Evolutionary conservation across 1,140 invertebrate genomes (phyloP), one percentile per base, ranked within the genome.

Genomic region (Trachymyrmex septentrionalis): DNA sequence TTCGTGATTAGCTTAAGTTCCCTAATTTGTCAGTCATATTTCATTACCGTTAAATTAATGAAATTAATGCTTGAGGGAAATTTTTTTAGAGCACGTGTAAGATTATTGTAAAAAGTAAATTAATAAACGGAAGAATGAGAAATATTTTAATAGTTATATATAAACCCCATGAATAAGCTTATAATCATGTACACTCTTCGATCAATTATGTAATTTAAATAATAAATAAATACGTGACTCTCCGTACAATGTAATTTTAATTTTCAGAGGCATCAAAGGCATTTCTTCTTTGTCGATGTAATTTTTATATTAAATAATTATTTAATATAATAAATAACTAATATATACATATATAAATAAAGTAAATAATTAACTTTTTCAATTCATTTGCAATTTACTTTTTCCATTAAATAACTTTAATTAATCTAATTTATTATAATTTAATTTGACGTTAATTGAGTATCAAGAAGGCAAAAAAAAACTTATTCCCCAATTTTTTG

Each of bases 101-200:
- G 69, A 72, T 72, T 53, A 72, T 4, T n/a, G n/a, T 48, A 27
- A 73, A 38, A 73, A 73, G 6, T 73, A 21, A 72, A 72, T 72
- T 12, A 55, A 72, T 21, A 19, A 21, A 34, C 38, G 19, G 3
- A 5, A 30, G 16, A 10, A 30, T 3, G 5, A 21, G 9, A 12
- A 73, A 38, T 38, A 21, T 38, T 24, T 24, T 57, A 6, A 57
- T 34, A 55, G n/a, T 34, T 57, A 6, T 73, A 38, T 38, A 55
- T 16, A 50, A 16, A 16, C 2, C 12, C 44, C 16, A 50, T 44
- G 9, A 27, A 71, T 72, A 72, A 34, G 1, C 2, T 57, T 57
- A 38, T 57, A 57, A 2, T n/a, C 12, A 38, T 2, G 55, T 55
- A 24, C 9, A 73, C 21, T 73, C 21, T 57, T n/a, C n/a, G 38